Percentiles rank a stretch among this genome's conserved stretches.
These are phyloP conservation scores for Petrolisthes cinctipes DNA, from an alignment of 2,888 invertebrate species.

Conservation along the genomic window DNA sequence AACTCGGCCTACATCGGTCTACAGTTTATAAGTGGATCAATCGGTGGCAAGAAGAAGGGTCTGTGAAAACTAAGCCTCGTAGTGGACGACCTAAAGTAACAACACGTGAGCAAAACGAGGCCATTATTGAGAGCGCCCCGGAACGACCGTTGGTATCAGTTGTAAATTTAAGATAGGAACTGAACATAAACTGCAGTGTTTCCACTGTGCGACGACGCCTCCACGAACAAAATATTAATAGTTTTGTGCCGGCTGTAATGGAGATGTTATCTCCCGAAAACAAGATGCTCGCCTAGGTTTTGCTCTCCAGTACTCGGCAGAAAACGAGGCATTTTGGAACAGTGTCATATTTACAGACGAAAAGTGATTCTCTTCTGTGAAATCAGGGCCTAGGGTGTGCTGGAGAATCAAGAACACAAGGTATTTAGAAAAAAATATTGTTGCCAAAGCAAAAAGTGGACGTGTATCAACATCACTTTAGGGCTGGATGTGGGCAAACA, in stretches of 20 bases:
- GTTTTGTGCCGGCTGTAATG: too few relatives aligned
- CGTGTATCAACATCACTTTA: too few relatives aligned
- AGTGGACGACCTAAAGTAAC: background rate
- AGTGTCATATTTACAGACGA: background rate
- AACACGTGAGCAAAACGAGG: too few relatives aligned
- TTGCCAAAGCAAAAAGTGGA: too few relatives aligned
- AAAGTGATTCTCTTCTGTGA: too few relatives aligned
- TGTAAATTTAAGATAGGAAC: too few relatives aligned
- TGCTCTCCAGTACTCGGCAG: background rate
- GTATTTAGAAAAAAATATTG: background rate
- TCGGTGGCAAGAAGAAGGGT: background rate
- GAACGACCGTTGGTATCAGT: background rate
- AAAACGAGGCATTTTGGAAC: background rate
- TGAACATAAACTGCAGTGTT: too few relatives aligned
- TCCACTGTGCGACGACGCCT: background rate
- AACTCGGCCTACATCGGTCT: too few relatives aligned
- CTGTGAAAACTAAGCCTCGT: background rate
- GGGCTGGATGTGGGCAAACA: too few relatives aligned
- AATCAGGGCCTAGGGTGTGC: background rate
- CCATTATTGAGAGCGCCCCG: background rate
- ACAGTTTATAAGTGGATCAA: too few relatives aligned
- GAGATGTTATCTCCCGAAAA: background rate
- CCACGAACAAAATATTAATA: background rate
- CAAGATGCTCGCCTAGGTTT: too few relatives aligned
- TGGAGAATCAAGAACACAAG: background rate